Evolutionary conservation across 2,888 invertebrate genomes (phyloP), one percentile per base, ranked within the genome.

Genomic region (Dasypogon diadema): DNA sequence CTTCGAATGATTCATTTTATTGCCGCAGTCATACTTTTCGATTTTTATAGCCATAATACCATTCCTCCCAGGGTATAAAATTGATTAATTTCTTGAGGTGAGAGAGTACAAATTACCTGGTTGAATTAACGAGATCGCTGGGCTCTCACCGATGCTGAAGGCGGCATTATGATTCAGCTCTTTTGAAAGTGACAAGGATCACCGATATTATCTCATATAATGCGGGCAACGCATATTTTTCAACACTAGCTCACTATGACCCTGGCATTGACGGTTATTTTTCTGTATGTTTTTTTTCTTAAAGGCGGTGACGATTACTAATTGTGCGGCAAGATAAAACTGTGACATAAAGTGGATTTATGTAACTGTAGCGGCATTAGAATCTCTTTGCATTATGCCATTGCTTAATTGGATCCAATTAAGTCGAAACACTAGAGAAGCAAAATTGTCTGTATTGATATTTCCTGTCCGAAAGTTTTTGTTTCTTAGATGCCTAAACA

Each of bases 351-450:
- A 42, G 42, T 42, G n/a, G 37, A 18, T 60, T 60, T 60, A 37
- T 60, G 60, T 42, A 60, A 60, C 60, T 60, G 8, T n/a, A 8
- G 14, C 58, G 30, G 2, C 18, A 42, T 42, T 60, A 37, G 60
- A 60, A 60, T 60, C 60, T 60, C 58, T 60, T 42, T n/a, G 60
- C 18, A 60, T 37, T 60, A 60, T 26, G 37, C 34, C 18, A 34
- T 18, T 37, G n/a, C 60, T 60, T 60, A 60, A 60, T 60, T 60
- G 60, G 60, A 37, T 60, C 60, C 37, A 60, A 60, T 60, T 60
- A 60, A 21, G 22, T 10, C 34, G 60, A 37, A 37, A 60, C 42
- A 60, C 60, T 60, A 37, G 37, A 60, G 37, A 18, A 18, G 34
- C 37, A 37, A 24, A 60, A 60, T 60, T 60, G 21, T n/a, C 37